These are phyloP conservation scores for Rhopalosiphum maidis DNA, from an alignment of 1,140 invertebrate genomes.

Conservation along the genomic window DNA sequence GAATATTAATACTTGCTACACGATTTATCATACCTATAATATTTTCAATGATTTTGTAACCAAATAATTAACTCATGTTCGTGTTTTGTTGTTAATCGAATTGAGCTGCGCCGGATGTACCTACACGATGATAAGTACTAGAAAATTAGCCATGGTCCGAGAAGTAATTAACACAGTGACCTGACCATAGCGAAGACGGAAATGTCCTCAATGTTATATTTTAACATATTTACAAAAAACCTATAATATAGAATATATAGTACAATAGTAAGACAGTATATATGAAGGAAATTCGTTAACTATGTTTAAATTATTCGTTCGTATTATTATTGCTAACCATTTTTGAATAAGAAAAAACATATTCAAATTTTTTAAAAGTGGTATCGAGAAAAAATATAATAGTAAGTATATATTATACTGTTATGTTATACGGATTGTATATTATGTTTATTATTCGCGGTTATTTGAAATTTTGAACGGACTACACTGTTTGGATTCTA, in stretches of 20 bases:
- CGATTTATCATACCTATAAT: neutral
- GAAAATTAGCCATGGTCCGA: slow-evolving; percentile 32
- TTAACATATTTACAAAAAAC: neutral
- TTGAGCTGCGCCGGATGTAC: neutral
- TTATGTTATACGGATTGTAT: neutral
- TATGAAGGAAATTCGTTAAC: neutral
- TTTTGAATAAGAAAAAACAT: neutral
- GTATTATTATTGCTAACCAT: neutral
- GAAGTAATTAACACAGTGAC: slow-evolving; percentile 37
- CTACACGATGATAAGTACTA: neutral
- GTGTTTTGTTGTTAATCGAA: neutral
- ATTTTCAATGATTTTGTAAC: neutral
- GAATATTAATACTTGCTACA: neutral
- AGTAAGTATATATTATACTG: neutral
- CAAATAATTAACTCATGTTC: neutral
- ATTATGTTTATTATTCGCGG: neutral
- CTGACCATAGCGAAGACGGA: slow-evolving; percentile 29
- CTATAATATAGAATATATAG: neutral
- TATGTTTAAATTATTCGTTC: neutral
- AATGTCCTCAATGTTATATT: slow-evolving; percentile 33
- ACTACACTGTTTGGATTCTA: neutral
- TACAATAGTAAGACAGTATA: neutral
- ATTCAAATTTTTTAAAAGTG: neutral
- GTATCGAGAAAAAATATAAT: neutral
- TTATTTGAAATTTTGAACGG: neutral